phyloP scores from a whole-genome alignment of 2,113 vertebrate species.

The Okapia johnstoni region DNA sequence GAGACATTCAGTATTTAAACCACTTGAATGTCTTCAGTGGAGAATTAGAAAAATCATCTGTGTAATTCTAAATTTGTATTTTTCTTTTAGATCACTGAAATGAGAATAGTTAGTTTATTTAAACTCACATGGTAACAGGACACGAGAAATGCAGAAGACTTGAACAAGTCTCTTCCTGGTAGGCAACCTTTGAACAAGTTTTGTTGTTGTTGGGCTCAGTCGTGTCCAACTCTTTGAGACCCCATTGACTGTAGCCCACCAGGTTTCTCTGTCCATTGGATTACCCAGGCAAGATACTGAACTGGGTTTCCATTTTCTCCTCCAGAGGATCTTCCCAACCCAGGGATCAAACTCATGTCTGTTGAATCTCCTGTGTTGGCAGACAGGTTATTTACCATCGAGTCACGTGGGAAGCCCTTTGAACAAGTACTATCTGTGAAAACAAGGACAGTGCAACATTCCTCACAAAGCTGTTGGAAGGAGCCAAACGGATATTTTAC shows the following conservation, averaged over 20 bases:
- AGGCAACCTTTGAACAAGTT: neutral
- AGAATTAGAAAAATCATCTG: neutral
- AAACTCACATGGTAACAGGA: neutral
- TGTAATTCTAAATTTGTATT: neutral
- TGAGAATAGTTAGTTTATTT: neutral
- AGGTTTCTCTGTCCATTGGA: neutral
- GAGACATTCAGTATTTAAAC: neutral
- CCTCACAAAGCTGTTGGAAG: rapidly evolving
- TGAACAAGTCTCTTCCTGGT: neutral
- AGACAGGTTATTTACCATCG: neutral
- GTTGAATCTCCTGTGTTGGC: neutral
- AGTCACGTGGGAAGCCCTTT: neutral
- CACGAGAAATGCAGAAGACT: neutral
- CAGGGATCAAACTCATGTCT: neutral
- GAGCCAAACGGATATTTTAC: neutral
- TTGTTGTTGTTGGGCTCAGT: neutral
- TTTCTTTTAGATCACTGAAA: neutral
- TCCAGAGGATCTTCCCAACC: neutral
- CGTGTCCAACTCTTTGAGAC: neutral
- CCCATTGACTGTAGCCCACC: neutral
- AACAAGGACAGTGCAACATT: neutral
- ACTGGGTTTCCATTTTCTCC: neutral
- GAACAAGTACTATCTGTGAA: neutral
- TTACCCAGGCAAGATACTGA: neutral
- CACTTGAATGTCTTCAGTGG: neutral